A percentile compares a stretch with the other conserved stretches of the same genome.
Conservation (phyloP, 2,888 invertebrate genomes). For the Notocelia uddmanniana region DNA sequence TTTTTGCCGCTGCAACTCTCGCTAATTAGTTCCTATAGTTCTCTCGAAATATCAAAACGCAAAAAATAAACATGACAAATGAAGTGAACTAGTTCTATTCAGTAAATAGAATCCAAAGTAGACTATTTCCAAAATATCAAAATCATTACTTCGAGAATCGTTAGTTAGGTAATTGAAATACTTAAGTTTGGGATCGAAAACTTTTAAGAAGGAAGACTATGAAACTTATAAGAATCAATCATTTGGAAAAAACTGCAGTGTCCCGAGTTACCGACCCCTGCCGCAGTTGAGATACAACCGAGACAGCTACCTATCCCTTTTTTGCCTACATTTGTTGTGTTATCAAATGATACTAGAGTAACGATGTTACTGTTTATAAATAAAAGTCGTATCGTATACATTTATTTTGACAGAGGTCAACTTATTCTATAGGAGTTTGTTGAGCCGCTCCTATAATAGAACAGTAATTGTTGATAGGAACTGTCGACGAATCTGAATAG, state of each 20-base stretch:
- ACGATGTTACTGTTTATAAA: slow-evolving; percentile 1
- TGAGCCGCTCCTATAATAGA: background rate
- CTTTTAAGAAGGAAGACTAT: background rate
- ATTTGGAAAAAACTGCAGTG: background rate
- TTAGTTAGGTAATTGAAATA: no score
- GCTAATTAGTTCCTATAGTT: background rate
- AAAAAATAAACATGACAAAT: slow-evolving; percentile 11
- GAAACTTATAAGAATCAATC: background rate
- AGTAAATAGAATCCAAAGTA: background rate
- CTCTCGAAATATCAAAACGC: background rate
- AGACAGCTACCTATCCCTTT: no score
- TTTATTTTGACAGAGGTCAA: background rate
- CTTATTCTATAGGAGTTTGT: background rate
- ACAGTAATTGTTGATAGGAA: slow-evolving; percentile 12
- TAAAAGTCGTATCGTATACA: background rate
- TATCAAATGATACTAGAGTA: background rate
- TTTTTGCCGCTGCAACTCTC: background rate
- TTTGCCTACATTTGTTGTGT: background rate
- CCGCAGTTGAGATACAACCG: no score
- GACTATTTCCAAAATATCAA: background rate
- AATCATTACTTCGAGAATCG: no score
- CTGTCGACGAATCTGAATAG: no score
- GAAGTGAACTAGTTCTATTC: background rate
- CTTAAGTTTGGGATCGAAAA: background rate
- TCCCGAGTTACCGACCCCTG: no score